Evolutionary conservation across 2,888 invertebrate species (phyloP).

Genomic region (Pollenia labialis): DNA sequence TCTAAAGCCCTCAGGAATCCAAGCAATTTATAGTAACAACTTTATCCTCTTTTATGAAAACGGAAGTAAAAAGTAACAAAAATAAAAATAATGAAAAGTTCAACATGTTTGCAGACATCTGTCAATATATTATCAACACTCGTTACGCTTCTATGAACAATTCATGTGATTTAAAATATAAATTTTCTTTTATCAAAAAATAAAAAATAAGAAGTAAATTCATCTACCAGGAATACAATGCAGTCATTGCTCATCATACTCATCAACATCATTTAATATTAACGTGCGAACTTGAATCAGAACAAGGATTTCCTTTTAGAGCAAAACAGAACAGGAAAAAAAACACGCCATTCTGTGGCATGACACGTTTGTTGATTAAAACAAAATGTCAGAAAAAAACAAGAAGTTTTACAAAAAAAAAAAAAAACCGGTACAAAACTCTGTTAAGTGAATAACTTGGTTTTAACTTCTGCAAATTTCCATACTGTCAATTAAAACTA

Average conservation of each 20-base stretch:
- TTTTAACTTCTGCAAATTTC: slow-evolving; percentile 20
- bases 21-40: slow-evolving; percentile 59
- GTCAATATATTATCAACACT: slow-evolving; percentile 64
- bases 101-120: slow-evolving; percentile 67
- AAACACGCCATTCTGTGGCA: not conserved
- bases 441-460: slow-evolving; percentile 34
- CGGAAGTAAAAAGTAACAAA: not conserved
- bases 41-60: slow-evolving; percentile 33
- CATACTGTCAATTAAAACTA: slow-evolving; percentile 47
- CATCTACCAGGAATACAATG: not conserved
- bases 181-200: slow-evolving; percentile 40
- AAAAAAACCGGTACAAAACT: slow-evolving; percentile 7
- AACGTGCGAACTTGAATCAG: slow-evolving; percentile 68
- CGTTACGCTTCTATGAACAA: slow-evolving; percentile 50
- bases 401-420: not conserved
- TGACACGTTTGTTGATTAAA: too few relatives aligned
- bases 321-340: not conserved
- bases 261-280: slow-evolving; percentile 61
- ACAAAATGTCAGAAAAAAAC: not conserved
- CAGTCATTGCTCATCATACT: slow-evolving; percentile 2
- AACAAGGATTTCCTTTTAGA: slow-evolving; percentile 70
- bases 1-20: slow-evolving; percentile 45
- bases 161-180: slow-evolving; percentile 42
- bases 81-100: slow-evolving; percentile 47
- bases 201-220: slow-evolving; percentile 10